Evolutionary conservation across 2,797 vertebrate genomes (phyloP).

Genomic region (Chloroceryle inda): DNA sequence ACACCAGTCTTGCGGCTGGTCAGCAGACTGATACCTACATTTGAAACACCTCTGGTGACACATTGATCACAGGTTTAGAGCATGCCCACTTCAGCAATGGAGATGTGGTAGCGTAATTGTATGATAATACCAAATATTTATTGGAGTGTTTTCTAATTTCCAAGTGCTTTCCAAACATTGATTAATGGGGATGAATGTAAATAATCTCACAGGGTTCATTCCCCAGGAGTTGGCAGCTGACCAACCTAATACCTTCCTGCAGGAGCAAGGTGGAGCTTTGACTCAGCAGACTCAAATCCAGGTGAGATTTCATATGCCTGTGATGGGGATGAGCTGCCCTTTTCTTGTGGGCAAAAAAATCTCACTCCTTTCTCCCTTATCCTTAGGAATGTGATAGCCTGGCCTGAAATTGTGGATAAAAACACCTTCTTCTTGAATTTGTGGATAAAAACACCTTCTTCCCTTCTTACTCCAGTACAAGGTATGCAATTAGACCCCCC

Average conservation of each 20-base stretch:
- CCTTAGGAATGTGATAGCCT: background rate
- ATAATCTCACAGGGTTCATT: background rate
- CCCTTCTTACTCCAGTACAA: background rate
- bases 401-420: background rate
- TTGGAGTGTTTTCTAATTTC: constrained; percentile 3
- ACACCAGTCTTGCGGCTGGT: background rate
- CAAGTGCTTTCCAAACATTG: background rate
- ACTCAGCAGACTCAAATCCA: background rate
- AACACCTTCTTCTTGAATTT: background rate
- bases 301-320: background rate
- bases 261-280: background rate
- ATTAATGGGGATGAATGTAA: constrained; percentile 8
- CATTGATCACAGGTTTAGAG: background rate
- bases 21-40: background rate
- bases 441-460: background rate
- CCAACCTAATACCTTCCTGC: background rate
- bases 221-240: background rate
- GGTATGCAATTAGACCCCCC: background rate
- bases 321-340: background rate
- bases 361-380: background rate
- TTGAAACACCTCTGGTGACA: background rate
- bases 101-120: background rate
- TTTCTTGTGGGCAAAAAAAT: background rate
- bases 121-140: constrained; percentile 5
- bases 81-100: background rate